phyloP scores from a whole-genome alignment of 2,888 invertebrate genomes.

The Eulithis prunata region DNA sequence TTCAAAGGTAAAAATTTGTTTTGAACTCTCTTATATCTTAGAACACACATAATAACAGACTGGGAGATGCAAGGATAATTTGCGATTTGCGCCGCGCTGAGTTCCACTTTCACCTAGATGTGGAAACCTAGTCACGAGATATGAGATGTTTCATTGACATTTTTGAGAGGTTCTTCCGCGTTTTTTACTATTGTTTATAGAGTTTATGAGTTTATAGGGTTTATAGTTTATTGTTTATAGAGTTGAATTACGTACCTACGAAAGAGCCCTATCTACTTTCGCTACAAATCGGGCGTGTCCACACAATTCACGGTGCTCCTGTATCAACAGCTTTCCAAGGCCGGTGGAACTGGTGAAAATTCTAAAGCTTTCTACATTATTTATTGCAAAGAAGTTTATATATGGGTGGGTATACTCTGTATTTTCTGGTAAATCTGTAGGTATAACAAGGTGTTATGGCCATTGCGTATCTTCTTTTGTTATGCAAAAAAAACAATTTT shows the following conservation, averaged over 20 bases:
- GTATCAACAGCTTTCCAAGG: constrained; percentile 49
- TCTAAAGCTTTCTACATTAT: constrained; percentile 15
- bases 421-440: no score
- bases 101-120: constrained; percentile 62
- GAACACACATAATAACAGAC: constrained; percentile 41
- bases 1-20: no score
- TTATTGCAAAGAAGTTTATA: no score
- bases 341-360: constrained; percentile 23
- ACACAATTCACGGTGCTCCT: constrained; percentile 56
- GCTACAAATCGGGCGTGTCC: constrained; percentile 53
- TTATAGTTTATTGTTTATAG: constrained; percentile 16
- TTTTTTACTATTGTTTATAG: constrained; percentile 14
- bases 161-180: constrained; percentile 38
- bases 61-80: constrained; percentile 75
- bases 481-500: no score
- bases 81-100: constrained; percentile 67
- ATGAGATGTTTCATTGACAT: constrained; percentile 40
- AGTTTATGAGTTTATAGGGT: no score
- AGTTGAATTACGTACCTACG: neutral
- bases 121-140: constrained; percentile 43
- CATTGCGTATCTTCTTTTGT: no score
- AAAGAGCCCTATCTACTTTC: constrained; percentile 51
- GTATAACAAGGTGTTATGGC: no score
- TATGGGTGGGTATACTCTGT: no score
- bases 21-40: constrained; percentile 28